Percentiles rank a stretch among this genome's conserved stretches.
These are phyloP conservation scores for Enoplosus armatus DNA, from an alignment of 2,797 vertebrate species.

Conservation along the genomic window DNA sequence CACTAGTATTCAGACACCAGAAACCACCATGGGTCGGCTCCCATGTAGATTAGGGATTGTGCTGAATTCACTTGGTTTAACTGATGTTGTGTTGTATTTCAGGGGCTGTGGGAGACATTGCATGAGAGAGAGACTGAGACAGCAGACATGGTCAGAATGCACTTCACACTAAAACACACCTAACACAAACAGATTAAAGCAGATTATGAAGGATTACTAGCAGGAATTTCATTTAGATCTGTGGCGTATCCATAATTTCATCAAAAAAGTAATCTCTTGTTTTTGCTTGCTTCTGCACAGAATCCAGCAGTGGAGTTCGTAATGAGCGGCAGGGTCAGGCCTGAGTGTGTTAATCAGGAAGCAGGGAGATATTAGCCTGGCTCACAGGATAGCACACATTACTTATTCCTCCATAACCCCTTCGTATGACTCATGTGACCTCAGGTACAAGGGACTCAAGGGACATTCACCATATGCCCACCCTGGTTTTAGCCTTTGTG, in stretches of 20 bases:
- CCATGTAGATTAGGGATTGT: not conserved
- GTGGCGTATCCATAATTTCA: slow-evolving; percentile 76
- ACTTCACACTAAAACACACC: slow-evolving; percentile 76
- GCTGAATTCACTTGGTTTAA: slow-evolving; percentile 4
- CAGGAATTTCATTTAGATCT: slow-evolving; percentile 66
- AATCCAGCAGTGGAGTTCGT: slow-evolving; percentile 31
- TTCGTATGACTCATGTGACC: slow-evolving; percentile 4
- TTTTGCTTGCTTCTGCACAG: slow-evolving; percentile 40
- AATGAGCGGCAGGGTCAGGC: slow-evolving; percentile 43
- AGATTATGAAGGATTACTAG: slow-evolving; percentile 81
- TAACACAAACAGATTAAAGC: slow-evolving; percentile 78
- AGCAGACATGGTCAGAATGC: slow-evolving; percentile 47
- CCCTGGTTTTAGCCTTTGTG: slow-evolving; percentile 3
- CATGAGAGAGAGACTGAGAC: slow-evolving; percentile 31
- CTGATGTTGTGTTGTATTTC: slow-evolving; percentile 49
- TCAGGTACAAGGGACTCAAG: slow-evolving; percentile 15
- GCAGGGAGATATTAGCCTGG: slow-evolving; percentile 21
- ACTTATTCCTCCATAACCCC: slow-evolving; percentile 19
- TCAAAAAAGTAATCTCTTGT: slow-evolving; percentile 76
- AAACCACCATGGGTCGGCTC: not conserved
- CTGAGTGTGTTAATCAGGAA: slow-evolving; percentile 44
- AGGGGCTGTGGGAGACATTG: slow-evolving; percentile 31
- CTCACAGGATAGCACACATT: slow-evolving; percentile 17
- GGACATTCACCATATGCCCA: slow-evolving; percentile 34
- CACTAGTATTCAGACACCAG: not conserved